phyloP scores from a whole-genome alignment of 2,113 vertebrate species.

The Willisornis vidua region DNA sequence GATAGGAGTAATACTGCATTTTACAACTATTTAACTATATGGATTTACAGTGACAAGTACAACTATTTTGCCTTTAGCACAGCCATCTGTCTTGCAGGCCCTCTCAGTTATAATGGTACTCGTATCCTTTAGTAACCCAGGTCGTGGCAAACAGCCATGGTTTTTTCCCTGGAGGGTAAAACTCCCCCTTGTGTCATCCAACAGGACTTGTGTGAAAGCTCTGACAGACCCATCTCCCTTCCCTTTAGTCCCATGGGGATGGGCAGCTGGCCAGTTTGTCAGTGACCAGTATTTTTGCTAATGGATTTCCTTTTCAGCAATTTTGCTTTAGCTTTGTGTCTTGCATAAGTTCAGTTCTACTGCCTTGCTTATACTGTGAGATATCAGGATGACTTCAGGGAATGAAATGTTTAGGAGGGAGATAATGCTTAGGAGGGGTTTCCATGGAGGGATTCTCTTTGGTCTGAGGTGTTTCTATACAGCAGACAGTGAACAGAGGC shows the following conservation, averaged over 20 bases:
- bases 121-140: background rate
- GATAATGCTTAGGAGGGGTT: background rate
- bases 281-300: background rate
- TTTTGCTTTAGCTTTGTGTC: background rate
- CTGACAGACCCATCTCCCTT: background rate
- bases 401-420: background rate
- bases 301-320: background rate
- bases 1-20: background rate
- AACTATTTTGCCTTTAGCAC: background rate
- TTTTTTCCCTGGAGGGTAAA: background rate
- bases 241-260: background rate
- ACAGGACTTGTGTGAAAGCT: background rate
- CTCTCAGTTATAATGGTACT: accelerated
- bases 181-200: background rate
- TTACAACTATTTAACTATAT: background rate
- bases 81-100: background rate
- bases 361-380: background rate
- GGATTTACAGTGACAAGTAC: background rate
- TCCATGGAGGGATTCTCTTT: background rate
- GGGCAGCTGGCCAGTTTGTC: background rate
- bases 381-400: background rate
- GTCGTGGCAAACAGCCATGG: background rate
- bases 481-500: background rate
- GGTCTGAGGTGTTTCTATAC: background rate
- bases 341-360: background rate